A percentile compares a stretch with the other conserved stretches of the same genome.
These are phyloP conservation scores for Mallotus villosus DNA, from an alignment of 2,797 vertebrate genomes.

Conservation along the genomic window DNA sequence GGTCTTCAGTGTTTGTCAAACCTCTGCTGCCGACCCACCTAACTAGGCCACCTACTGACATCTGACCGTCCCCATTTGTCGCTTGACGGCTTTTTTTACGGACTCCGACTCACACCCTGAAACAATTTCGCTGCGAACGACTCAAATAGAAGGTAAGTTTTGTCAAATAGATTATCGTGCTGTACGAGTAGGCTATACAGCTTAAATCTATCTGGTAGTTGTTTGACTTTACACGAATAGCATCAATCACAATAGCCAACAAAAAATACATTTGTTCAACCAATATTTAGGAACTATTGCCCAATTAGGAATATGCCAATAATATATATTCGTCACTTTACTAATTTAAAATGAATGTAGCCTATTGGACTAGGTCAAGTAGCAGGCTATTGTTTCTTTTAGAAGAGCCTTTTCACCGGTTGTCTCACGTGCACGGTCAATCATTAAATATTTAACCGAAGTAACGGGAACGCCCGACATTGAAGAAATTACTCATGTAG, in stretches of 20 bases:
- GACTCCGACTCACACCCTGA: not conserved
- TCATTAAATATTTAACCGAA: not conserved
- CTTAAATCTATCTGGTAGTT: not conserved
- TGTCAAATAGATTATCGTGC: not conserved
- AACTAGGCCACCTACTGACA: conserved; percentile 16
- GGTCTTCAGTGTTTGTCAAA: conserved; percentile 50
- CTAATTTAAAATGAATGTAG: not conserved
- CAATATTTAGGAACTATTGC: too few relatives aligned
- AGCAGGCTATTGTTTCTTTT: not conserved
- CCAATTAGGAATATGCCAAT: too few relatives aligned
- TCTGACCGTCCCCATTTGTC: conserved; percentile 17
- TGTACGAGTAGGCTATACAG: not conserved
- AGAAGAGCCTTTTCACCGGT: not conserved
- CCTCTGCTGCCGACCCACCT: conserved; percentile 34
- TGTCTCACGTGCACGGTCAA: not conserved
- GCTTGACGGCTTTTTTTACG: conserved; percentile 1
- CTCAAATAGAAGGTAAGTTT: conserved; percentile 6
- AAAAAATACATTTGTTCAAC: too few relatives aligned
- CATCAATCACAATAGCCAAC: too few relatives aligned
- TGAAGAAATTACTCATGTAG: not conserved
- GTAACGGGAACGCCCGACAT: not conserved
- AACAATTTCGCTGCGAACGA: conserved; percentile 22
- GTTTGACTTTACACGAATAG: not conserved
- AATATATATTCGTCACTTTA: too few relatives aligned
- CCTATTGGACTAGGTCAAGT: not conserved